phyloP scores from a whole-genome alignment of 2,113 vertebrate genomes.

The Tragulus kanchil region DNA sequence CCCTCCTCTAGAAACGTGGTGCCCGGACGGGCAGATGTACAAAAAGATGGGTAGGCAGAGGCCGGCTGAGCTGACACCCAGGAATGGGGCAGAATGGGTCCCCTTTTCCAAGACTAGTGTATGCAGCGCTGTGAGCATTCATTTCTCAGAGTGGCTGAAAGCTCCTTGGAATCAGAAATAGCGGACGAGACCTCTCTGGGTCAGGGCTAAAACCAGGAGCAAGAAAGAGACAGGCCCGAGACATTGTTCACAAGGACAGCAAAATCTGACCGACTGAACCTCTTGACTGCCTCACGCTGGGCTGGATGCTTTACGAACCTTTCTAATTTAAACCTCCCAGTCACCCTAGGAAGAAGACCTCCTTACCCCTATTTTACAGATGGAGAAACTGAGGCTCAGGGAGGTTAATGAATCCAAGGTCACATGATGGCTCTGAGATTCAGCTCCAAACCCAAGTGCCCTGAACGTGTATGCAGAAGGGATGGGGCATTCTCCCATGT shows the following conservation, averaged over 20 bases:
- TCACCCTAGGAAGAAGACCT: neutral
- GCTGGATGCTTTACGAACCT: neutral
- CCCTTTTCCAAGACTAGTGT: accelerated
- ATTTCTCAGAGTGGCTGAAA: neutral
- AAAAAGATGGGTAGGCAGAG: no score
- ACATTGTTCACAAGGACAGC: accelerated
- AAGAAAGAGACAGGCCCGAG: neutral
- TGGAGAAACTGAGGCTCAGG: neutral
- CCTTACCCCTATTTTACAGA: neutral
- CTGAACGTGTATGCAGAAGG: neutral
- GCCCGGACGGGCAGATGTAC: accelerated
- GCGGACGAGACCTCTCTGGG: accelerated
- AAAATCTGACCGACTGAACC: accelerated
- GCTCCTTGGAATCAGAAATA: neutral
- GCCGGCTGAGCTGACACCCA: accelerated
- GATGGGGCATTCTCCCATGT: neutral
- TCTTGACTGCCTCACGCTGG: neutral
- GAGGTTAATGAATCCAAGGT: neutral
- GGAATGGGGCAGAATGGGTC: neutral
- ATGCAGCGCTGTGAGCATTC: accelerated
- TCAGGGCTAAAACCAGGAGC: neutral
- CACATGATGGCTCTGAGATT: neutral
- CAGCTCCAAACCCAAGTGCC: neutral
- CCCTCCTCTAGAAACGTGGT: neutral
- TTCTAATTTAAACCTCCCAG: neutral